Evolutionary conservation across 2,797 vertebrate genomes (phyloP), one percentile per base, ranked within the genome.

Genomic region (Sarcophilus harrisii): DNA sequence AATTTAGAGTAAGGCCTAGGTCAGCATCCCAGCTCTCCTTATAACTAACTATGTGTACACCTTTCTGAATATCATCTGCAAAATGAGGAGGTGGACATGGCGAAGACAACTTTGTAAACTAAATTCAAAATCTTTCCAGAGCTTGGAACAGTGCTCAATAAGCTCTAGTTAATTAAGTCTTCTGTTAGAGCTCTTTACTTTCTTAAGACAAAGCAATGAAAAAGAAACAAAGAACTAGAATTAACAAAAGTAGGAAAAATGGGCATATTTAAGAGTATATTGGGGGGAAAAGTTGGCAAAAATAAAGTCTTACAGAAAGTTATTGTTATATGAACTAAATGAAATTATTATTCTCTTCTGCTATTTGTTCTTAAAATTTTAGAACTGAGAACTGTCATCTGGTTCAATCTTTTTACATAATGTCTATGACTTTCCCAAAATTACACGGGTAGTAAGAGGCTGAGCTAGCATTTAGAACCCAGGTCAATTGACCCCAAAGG

Each of bases 81-180:
- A 59, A 29, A 0, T 57, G 57, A 92, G 62, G 49, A 12, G 0
- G 55, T 21, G 60, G 66, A 14, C 62, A n/a, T 18, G 14, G 16
- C 0, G 12, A 62, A 62, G 30, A 21, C 18, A 5, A 38, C 52
- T 54, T 57, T 32, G 4, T 55, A 38, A 57, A 58, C 57, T 18
- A 94, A 92, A 54, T 30, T 54, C 87, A 91, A 92, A 27, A 73
- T 27, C 73, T 45, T 81, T 81, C 73, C n/a, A 81, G 55, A 29
- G 18, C 38, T 66, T 49, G 18, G 11, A 1, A 27, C 1, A 49
- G 24, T 29, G 58, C 32, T 93, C 62, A n/a, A 1, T 92, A 54
- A n/a, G 29, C 11, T 57, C 29, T 57, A 29, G 49, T 62, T 89
- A n/a, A 32, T 4, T 45, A 3, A 27, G 8, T 57, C 90, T 38